A percentile compares a stretch with the other conserved stretches of the same genome.
Evolutionary conservation across 2,113 vertebrate genomes (phyloP).

Genomic region (Anoura caudifer): DNA sequence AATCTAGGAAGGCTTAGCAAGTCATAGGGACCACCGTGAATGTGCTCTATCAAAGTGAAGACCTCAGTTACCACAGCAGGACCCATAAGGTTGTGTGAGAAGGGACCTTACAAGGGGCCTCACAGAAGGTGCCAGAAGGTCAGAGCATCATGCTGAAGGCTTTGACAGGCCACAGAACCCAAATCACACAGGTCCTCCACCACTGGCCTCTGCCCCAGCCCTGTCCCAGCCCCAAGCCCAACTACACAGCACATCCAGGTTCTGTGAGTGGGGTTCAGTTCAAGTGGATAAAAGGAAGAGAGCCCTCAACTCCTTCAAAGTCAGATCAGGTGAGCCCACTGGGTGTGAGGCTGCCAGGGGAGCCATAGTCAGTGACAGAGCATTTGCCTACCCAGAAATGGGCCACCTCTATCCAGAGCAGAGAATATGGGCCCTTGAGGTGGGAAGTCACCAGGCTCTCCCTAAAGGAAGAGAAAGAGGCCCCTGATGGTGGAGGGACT

Average conservation of each 20-base stretch:
- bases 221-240: too few relatives aligned
- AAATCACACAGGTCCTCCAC: not conserved
- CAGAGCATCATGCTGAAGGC: not conserved
- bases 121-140: not conserved
- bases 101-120: too few relatives aligned
- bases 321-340: not conserved
- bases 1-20: not conserved
- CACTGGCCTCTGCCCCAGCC: not conserved
- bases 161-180: not conserved
- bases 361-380: not conserved
- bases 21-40: too few relatives aligned
- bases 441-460: not conserved
- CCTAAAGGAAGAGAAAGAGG: not conserved
- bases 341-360: not conserved
- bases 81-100: not conserved
- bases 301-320: not conserved
- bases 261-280: not conserved
- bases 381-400: not conserved
- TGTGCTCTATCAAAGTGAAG: too few relatives aligned
- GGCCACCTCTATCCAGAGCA: not conserved
- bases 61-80: too few relatives aligned
- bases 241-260: too few relatives aligned
- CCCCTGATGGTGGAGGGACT: not conserved
- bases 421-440: not conserved
- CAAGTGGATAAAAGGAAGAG: not conserved